A percentile compares a stretch with the other conserved stretches of the same genome.
phyloP scores from a whole-genome alignment of 30 jellyfish, hydroid and myxozoan species.

The Rhopilema esculentum region DNA sequence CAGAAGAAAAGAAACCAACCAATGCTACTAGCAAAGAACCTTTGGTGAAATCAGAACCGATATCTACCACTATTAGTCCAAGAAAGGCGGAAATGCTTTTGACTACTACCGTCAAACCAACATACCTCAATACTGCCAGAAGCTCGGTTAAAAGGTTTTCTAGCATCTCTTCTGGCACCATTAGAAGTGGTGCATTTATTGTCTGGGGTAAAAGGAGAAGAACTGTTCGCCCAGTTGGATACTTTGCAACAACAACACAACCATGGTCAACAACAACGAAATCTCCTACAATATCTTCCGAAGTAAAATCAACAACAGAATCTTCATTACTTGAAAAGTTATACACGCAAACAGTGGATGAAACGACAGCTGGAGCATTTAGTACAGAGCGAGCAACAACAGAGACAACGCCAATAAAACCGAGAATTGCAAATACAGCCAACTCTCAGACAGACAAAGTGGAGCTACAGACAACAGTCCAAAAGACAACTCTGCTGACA shows the following conservation, averaged over 20 bases:
- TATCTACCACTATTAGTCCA: background rate
- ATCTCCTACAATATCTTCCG: background rate
- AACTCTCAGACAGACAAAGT: too few relatives aligned
- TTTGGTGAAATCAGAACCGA: background rate
- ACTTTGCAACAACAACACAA: background rate
- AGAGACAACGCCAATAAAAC: background rate
- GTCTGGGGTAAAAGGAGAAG: background rate
- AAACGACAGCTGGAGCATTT: background rate
- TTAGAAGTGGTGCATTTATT: constrained; percentile 15
- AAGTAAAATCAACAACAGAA: too few relatives aligned
- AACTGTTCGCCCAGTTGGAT: constrained; percentile 14
- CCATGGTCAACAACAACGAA: background rate
- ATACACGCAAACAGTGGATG: too few relatives aligned
- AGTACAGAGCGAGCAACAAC: too few relatives aligned
- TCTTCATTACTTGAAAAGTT: too few relatives aligned
- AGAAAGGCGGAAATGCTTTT: background rate
- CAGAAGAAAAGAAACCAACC: background rate
- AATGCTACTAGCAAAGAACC: background rate
- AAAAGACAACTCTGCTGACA: background rate
- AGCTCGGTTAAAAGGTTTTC: background rate
- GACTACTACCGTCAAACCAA: background rate
- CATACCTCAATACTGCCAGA: background rate
- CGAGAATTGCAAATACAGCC: too few relatives aligned
- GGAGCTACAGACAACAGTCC: background rate
- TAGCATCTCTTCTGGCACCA: background rate